Base-by-base conservation (phyloP, 2,888 invertebrate genomes). In the Megastigmus dorsalis region DNA sequence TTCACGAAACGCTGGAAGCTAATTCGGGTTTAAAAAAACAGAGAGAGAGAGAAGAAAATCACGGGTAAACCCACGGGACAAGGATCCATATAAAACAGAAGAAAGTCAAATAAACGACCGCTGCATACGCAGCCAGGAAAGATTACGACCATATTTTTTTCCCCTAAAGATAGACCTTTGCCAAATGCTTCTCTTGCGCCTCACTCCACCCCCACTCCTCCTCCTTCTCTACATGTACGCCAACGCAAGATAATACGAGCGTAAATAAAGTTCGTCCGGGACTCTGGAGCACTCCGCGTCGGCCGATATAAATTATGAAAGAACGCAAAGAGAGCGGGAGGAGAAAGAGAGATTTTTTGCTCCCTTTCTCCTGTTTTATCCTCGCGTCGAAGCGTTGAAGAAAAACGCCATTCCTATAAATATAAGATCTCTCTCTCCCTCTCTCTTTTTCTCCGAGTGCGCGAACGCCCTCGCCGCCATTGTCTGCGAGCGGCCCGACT, bases 81-180 rank as follows among this genome's bases (percentile, higher is more conserved):
- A n/a, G n/a, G n/a, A n/a, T n/a, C 54, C 13, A 30, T 23, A 28
- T 20, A n/a, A 69, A 69, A 33, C 30, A 50, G 13, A 62, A n/a
- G 20, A 28, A 62, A 55, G 54, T 60, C 28, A 55, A 63, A 70
- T 48, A 55, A 71, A 67, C 60, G 33, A 30, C n/a, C n/a, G n/a
- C n/a, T n/a, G 15, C 38, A 15, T 15, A 20, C 20, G 48, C 60
- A 7, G 43, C 36, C 52, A 5, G 7, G 30, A 52, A 60, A 73
- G 52, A 73, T 73, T 67, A 60, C 52, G 54, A 54, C 36, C 36
- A 60, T 67, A 67, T 43, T 62, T 60, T n/a, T 70, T 62, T 43
- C 28, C 20, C 4, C 60, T 30, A 54, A 57, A 73, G 73, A 73
- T 66, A 73, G 65, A 59, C 48, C 66, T 60, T 67, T 60, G 73